Evolutionary conservation across 2,888 invertebrate species (phyloP).

Genomic region (Dryadula phaetusa): DNA sequence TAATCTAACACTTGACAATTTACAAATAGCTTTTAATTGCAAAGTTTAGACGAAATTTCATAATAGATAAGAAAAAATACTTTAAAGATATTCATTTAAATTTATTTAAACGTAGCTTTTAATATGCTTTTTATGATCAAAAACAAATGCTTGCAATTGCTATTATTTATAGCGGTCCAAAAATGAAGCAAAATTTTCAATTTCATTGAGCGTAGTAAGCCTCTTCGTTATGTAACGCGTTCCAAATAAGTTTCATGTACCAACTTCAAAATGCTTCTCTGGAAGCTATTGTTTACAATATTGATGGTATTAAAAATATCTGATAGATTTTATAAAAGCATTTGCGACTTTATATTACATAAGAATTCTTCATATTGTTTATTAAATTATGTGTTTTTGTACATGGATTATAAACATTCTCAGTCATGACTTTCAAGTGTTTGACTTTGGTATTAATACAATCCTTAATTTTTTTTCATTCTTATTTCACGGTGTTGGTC

Average conservation of each 20-base stretch:
- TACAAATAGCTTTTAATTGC: constrained; percentile 46
- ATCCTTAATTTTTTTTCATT: neutral
- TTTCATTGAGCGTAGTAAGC: constrained; percentile 16
- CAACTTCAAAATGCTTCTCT: neutral
- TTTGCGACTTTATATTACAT: neutral
- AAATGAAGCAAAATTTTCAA: constrained; percentile 14
- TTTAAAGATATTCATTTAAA: neutral
- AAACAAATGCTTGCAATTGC: constrained; percentile 1
- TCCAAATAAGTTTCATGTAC: neutral
- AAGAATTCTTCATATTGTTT: neutral
- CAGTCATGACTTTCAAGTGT: constrained; percentile 3
- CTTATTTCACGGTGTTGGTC: neutral
- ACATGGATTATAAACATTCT: too few relatives aligned
- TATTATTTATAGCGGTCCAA: constrained; percentile 8
- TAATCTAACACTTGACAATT: constrained; percentile 59
- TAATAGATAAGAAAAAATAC: neutral
- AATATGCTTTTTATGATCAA: constrained; percentile 12
- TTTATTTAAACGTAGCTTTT: neutral
- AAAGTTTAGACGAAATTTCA: constrained; percentile 31
- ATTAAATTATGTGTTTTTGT: neutral
- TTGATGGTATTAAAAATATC: too few relatives aligned
- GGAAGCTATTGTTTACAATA: neutral
- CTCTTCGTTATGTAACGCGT: constrained; percentile 6
- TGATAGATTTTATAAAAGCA: too few relatives aligned
- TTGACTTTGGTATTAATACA: neutral